phyloP scores from a whole-genome alignment of 1,140 invertebrate species.

The Drosophila pandora region DNA sequence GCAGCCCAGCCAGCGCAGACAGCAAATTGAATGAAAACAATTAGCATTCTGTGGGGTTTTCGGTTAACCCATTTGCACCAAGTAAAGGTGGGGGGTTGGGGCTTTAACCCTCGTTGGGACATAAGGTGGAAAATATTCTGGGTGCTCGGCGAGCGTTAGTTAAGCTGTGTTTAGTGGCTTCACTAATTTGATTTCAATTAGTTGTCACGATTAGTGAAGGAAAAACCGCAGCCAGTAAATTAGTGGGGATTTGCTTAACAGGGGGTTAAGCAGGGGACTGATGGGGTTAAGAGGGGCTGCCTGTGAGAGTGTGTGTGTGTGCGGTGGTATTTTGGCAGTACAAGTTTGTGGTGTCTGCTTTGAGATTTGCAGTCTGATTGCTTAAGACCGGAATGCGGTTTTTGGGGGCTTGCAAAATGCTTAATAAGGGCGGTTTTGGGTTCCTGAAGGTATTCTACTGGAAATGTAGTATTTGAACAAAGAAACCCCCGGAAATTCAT shows the following conservation, averaged over 20 bases:
- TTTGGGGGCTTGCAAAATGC: not conserved
- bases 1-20: constrained; percentile 39
- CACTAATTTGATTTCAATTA: constrained; percentile 79
- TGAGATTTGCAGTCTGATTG: constrained; percentile 36
- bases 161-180: constrained; percentile 72
- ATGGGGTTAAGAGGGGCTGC: not conserved
- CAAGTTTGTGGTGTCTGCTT: constrained; percentile 40
- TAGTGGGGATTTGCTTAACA: constrained; percentile 33
- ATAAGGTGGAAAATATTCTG: constrained; percentile 13
- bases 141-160: constrained; percentile 55
- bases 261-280: not conserved
- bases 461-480: not conserved
- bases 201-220: constrained; percentile 72
- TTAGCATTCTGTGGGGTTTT: constrained; percentile 62
- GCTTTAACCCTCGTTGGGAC: not conserved
- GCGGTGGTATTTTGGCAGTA: constrained; percentile 11
- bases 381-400: constrained; percentile 27
- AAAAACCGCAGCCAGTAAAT: constrained; percentile 69
- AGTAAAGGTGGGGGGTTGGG: too few species aligned
- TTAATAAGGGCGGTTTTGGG: not conserved
- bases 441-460: not conserved
- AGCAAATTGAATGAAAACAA: constrained; percentile 75
- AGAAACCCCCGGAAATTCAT: not conserved
- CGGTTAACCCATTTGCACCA: constrained; percentile 46
- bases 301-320: not conserved